phyloP scores from a whole-genome alignment of 2,888 invertebrate species.

The Leptopilina drosophilae region DNA sequence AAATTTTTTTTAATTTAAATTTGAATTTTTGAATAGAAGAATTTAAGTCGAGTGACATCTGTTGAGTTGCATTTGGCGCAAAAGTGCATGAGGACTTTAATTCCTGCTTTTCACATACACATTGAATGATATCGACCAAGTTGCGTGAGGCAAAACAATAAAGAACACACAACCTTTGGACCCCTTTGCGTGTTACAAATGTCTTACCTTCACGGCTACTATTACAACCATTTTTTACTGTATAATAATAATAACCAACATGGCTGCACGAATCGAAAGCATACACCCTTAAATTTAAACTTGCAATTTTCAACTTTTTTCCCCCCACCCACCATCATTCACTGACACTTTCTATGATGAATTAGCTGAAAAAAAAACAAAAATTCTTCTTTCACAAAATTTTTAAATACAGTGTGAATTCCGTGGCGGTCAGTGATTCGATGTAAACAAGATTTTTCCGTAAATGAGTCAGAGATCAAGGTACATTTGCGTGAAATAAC shows the following conservation, averaged over 20 bases:
- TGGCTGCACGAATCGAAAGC: not conserved
- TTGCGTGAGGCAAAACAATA: not conserved
- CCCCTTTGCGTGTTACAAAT: not conserved
- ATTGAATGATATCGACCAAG: not conserved
- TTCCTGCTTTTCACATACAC: not conserved
- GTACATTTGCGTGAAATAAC: slow-evolving; percentile 25
- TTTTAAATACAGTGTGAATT: not conserved
- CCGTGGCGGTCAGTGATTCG: slow-evolving; percentile 31
- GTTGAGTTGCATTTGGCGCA: not conserved
- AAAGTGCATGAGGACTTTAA: not conserved
- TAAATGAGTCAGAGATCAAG: slow-evolving; percentile 35
- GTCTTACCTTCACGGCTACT: not conserved
- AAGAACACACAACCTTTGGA: not conserved
- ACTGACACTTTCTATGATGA: too few species aligned
- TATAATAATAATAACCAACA: not conserved
- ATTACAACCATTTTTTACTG: not conserved
- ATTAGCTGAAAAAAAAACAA: too few species aligned
- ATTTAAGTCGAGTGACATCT: not conserved
- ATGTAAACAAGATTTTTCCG: slow-evolving; percentile 36
- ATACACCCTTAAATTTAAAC: slow-evolving; percentile 4
- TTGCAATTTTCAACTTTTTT: not conserved
- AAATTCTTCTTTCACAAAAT: not conserved
- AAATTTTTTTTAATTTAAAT: not conserved
- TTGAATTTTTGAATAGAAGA: not conserved
- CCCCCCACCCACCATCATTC: too few species aligned